phyloP scores from a whole-genome alignment of 1,140 invertebrate genomes.

The Mya arenaria region DNA sequence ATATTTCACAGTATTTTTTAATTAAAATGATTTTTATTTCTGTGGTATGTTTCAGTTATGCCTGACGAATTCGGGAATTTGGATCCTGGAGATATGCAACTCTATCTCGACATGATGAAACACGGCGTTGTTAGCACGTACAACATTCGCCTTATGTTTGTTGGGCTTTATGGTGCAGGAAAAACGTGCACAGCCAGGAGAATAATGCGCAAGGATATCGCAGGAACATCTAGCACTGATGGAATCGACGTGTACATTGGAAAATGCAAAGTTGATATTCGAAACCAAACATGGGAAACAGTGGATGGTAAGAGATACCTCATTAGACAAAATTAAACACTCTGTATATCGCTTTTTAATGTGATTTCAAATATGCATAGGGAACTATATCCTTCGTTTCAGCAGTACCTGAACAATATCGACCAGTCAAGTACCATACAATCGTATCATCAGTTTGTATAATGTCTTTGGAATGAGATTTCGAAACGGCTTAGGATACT shows the following conservation, averaged over 20 bases:
- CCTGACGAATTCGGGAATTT: constrained; percentile 33
- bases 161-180: constrained; percentile 35
- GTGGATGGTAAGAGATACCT: neutral
- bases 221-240: constrained; percentile 36
- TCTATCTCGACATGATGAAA: constrained; percentile 37
- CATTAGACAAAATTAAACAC: neutral
- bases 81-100: constrained; percentile 25
- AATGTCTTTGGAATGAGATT: no score
- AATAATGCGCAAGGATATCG: constrained; percentile 27
- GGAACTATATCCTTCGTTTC: neutral
- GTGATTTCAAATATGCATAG: neutral
- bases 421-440: neutral
- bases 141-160: constrained; percentile 45
- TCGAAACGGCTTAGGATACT: no score
- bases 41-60: constrained; percentile 10
- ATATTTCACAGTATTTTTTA: neutral
- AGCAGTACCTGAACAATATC: neutral
- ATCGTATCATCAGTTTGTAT: neutral
- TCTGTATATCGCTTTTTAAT: no score
- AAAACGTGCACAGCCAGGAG: constrained; percentile 29
- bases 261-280: constrained; percentile 31
- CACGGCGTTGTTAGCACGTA: constrained; percentile 22
- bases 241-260: constrained; percentile 42
- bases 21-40: neutral
- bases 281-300: constrained; percentile 13